Base-by-base conservation (phyloP, 2,888 invertebrate genomes). In the Automeris io region DNA sequence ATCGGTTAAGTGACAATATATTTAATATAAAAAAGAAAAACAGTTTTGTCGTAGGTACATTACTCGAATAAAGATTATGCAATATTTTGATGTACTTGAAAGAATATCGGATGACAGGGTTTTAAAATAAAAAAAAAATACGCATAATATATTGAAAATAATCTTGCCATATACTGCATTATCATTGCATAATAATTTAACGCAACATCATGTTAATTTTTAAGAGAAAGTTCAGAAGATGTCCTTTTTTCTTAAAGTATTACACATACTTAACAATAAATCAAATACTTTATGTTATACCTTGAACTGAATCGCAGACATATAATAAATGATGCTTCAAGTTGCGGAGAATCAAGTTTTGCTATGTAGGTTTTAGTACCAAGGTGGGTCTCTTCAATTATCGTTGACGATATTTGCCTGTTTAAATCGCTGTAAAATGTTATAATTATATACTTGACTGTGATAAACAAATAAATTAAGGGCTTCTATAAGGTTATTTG, bases 261-360 rank as follows among this genome's bases (percentile, higher is more conserved):
- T 39, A 19, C 25, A 19, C 29, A 39, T 39, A 22, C 33, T 29
- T 26, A 16, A 26, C 26, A 39, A 32, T 11, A 33, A 39, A 29
- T 39, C 19, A 35, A 26, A 11, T 40, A 22, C 18, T 37, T 37
- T 33, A 34, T 33, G 39, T 19, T 52, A 53, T 51, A 57, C 78
- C 77, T 77, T 78, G 77, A 70, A 67, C 78, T 72, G 54, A 55
- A 65, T 75, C 57, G 42, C 62, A 35, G 61, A 32, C 3, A 36
- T 33, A 64, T 68, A n/a, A n/a, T n/a, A 69, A 70, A 70, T 70
- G 51, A 55, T 51, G 52, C 50, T 46, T 49, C 48, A 42, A 51
- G 49, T 46, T 39, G 40, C 41, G 29, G 32, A 40, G 47, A n/a
- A 62, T 55, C 66, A 54, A 49, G 66, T 65, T 59, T 55, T 57